Base-by-base conservation (phyloP, 2,888 invertebrate species). In the Antheraea yamamai region DNA sequence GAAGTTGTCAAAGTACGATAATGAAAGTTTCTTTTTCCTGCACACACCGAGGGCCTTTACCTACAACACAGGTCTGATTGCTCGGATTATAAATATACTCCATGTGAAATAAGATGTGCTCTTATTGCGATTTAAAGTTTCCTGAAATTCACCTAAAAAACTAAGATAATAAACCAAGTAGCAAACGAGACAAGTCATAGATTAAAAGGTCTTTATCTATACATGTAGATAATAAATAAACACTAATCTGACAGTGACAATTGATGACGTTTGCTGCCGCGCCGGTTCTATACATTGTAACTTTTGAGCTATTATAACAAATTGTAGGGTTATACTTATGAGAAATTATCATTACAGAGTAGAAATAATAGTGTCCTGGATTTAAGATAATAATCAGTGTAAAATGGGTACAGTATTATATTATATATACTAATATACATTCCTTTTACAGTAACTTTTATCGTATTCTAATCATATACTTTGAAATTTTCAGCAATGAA, bases 401-500 rank as follows among this genome's bases (percentile, higher is more conserved):
- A 66, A 58, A 61, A 66, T 66, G 64, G 64, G 64, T 66, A 66
- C 30, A 30, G 64, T 66, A 66, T 6, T 16, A 16, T 30, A 26
- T 30, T 64, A 0, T 26, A 64, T 64, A 8, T 39, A 26, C 16
- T 16, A 14, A 70, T 39, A 39, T 39, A 23, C 30, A 61, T 47
- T 35, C n/a, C 23, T 64, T 47, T 55, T 30, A 23, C 26, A 23
- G 6, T 51, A 23, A 55, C 8, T 8, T 64, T n/a, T 66, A 16
- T 52, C 73, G 10, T 74, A 77, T 80, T 76, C 81, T 75, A 52
- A 79, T 70, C 14, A 35, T 39, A 18, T 39, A 20, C 70, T 39
- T 70, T 70, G 7, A 68, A 35, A 55, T 95, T 87, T 96, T 88
- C 94, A 97, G 97, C 96, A 81, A 96, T 96, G 66, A 96, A 96